These are phyloP conservation scores for Eupithecia dodoneata DNA, from an alignment of 2,888 invertebrate species.

Conservation along the genomic window DNA sequence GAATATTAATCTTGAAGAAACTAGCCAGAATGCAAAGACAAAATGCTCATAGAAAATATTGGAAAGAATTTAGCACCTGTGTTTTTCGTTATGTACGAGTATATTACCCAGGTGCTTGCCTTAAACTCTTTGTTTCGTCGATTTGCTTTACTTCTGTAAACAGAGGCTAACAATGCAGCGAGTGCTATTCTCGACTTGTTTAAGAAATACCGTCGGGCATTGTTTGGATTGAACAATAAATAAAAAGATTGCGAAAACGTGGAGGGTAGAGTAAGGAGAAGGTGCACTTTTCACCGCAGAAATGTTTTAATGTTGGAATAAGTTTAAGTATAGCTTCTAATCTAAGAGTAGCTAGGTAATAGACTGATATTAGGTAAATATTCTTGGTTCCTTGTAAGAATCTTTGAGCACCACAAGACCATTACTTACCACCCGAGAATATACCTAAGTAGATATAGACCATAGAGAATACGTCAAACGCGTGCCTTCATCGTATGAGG, in stretches of 20 bases:
- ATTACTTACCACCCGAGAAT: not conserved
- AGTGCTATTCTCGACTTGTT: slow-evolving; percentile 37
- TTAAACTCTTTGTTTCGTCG: slow-evolving; percentile 33
- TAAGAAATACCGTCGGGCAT: slow-evolving; percentile 18
- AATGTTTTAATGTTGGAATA: not conserved
- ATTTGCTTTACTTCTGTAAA: slow-evolving; percentile 42
- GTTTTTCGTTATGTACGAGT: slow-evolving; percentile 17
- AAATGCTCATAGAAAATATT: not conserved
- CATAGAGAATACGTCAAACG: not conserved
- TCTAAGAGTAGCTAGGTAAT: not conserved
- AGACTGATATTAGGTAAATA: no score
- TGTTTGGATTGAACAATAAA: slow-evolving; percentile 13
- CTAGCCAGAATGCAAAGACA: not conserved
- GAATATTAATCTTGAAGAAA: not conserved
- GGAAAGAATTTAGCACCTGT: slow-evolving; percentile 57
- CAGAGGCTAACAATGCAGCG: slow-evolving; percentile 38
- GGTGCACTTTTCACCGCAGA: not conserved
- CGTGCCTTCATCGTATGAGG: not conserved
- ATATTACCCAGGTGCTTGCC: slow-evolving; percentile 30
- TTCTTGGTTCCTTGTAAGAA: not conserved
- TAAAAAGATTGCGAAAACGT: slow-evolving; percentile 7
- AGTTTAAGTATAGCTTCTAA: not conserved
- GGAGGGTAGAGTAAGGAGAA: not conserved
- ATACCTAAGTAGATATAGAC: not conserved
- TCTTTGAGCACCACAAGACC: not conserved